These are phyloP conservation scores for Thunnus albacares DNA, from an alignment of 2,797 vertebrate genomes.

Conservation along the genomic window DNA sequence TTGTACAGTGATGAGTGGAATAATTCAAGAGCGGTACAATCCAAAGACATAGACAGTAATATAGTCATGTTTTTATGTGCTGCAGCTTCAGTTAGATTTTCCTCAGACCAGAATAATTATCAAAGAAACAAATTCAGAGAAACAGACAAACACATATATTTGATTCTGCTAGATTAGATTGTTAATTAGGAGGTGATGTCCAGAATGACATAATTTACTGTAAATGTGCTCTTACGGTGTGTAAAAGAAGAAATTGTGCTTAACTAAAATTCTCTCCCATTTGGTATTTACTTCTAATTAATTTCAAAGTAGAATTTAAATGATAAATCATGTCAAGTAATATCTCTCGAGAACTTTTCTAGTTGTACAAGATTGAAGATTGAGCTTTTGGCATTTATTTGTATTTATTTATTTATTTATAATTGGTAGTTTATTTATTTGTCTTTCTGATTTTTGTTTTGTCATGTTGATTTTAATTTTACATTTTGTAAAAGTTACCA, in stretches of 20 bases:
- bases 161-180: background rate
- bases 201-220: background rate
- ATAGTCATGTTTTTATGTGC: background rate
- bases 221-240: background rate
- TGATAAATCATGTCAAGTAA: background rate
- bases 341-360: background rate
- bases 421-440: background rate
- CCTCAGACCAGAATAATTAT: background rate
- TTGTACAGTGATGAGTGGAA: constrained; percentile 6
- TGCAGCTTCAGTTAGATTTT: background rate
- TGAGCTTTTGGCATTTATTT: background rate
- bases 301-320: background rate
- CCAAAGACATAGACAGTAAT: background rate
- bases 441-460: background rate
- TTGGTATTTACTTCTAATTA: background rate
- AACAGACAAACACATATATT: background rate
- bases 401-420: background rate
- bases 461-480: background rate
- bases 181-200: background rate
- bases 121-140: background rate
- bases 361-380: background rate
- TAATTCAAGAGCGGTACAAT: constrained; percentile 11
- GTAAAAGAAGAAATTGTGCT: background rate
- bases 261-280: background rate
- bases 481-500: background rate